Percentiles rank a stretch among this genome's conserved stretches.
Evolutionary conservation across 2,113 vertebrate genomes (phyloP).

Genomic region (Prunella fulvescens): DNA sequence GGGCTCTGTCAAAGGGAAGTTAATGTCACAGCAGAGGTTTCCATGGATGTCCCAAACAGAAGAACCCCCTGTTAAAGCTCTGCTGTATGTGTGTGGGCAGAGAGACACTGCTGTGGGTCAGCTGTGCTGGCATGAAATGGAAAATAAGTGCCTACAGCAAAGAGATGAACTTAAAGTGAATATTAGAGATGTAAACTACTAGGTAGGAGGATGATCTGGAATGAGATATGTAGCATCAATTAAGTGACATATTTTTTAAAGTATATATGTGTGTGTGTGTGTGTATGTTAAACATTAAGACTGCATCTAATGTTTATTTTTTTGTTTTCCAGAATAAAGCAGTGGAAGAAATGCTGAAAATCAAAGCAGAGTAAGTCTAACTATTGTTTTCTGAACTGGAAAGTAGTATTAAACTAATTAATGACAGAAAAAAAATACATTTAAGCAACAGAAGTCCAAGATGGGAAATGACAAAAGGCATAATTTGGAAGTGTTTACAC

Average conservation of each 20-base stretch:
- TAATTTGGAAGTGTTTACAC: not conserved
- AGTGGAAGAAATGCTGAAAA: slow-evolving; percentile 75
- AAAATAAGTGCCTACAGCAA: not conserved
- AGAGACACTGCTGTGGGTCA: not conserved
- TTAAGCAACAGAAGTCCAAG: not conserved
- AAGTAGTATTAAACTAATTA: not conserved
- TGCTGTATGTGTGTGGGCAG: not conserved
- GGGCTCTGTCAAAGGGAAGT: not conserved
- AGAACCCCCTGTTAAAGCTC: not conserved
- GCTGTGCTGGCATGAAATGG: not conserved
- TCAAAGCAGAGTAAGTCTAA: slow-evolving; percentile 82
- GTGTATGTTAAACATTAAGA: not conserved
- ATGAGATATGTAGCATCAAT: not conserved
- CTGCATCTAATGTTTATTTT: not conserved
- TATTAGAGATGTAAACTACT: not conserved
- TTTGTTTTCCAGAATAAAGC: slow-evolving; percentile 67
- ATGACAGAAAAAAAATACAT: not conserved
- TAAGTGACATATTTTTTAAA: not conserved
- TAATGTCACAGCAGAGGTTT: not conserved
- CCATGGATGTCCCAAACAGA: not conserved
- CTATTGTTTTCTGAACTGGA: not conserved
- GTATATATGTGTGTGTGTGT: not conserved
- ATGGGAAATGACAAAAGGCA: not conserved
- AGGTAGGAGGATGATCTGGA: not conserved
- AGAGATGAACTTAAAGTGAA: not conserved